phyloP scores from a whole-genome alignment of 2,888 invertebrate genomes.

The Drymonia ruficornis region DNA sequence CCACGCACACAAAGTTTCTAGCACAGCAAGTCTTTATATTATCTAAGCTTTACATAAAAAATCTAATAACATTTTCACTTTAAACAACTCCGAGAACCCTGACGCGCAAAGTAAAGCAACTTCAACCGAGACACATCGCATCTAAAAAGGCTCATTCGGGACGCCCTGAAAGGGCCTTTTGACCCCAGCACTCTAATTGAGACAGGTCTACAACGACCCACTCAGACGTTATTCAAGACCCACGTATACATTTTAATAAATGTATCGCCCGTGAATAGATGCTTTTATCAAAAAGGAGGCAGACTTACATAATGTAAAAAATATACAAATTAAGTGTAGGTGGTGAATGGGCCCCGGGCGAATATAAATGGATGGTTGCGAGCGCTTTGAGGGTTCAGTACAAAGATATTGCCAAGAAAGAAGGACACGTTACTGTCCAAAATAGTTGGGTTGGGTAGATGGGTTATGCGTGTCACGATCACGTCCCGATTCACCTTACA shows the following conservation, averaged over 20 bases:
- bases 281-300: slow-evolving; percentile 74
- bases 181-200: slow-evolving; percentile 42
- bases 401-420: too few species aligned
- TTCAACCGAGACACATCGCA: slow-evolving; percentile 32
- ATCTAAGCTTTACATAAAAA: too few species aligned
- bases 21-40: too few species aligned
- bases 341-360: slow-evolving; percentile 57
- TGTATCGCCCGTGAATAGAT: slow-evolving; percentile 79
- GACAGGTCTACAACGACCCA: slow-evolving; percentile 59
- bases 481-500: too few species aligned
- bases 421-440: too few species aligned
- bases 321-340: slow-evolving; percentile 80
- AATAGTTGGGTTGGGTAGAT: too few species aligned
- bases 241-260: slow-evolving; percentile 81
- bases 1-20: too few species aligned
- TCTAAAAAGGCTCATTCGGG: slow-evolving; percentile 30
- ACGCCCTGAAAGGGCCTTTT: slow-evolving; percentile 38
- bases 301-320: slow-evolving; percentile 69
- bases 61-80: too few species aligned
- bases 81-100: neutral
- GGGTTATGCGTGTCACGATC: too few species aligned
- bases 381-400: slow-evolving; percentile 54
- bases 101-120: slow-evolving; percentile 14
- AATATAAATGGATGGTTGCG: too few species aligned
- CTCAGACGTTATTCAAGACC: slow-evolving; percentile 75